Base-by-base conservation (phyloP, 2,888 invertebrate genomes). In the Podabrus alpinus region DNA sequence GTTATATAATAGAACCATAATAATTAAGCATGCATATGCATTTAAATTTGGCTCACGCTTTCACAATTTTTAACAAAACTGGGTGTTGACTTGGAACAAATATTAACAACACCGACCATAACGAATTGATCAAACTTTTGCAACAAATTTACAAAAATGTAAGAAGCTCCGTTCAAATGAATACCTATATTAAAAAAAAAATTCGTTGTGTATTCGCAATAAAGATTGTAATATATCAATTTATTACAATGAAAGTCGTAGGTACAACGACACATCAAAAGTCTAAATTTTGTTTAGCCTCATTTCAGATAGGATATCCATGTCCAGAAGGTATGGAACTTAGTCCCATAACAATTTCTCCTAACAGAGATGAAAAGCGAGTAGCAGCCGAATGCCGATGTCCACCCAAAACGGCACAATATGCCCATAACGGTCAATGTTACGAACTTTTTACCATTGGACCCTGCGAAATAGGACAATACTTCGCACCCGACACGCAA, bases 321-420 rank as follows among this genome's bases (percentile, higher is more conserved):
- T 96, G 96, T 83, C 94, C 95, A 0, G 93, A 94, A 0, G 94
- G 94, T 10, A 95, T 95, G 91, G 96, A 96, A 87, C 87, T 96
- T 24, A 92, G 93, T 78, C 94, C 95, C 0, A 90, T 88, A 1
- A 80, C 84, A 3, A 90, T 88, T 2, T 79, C 83, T 1, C 81
- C 82, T 13, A 84, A 85, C 2, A 84, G 79, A 7, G 86, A 76
- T 82, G 89, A 89, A 85, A 90, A 85, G 82, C 90, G 88, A 73
- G 91, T 92, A 2, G 89, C 91, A 0, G 94, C 95, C 0, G 94
- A 94, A 85, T 96, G 95, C 87, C 91, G 93, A 79, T 96, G 95
- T 83, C 95, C 95, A 0, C 95, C 95, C 0, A 92, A 93, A 45
- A 93, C 93, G 0, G 94, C 94, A 0, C 92, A 94, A 82, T 91